phyloP scores from a whole-genome alignment of 2,113 vertebrate species.

The Ptilonorhynchus violaceus region DNA sequence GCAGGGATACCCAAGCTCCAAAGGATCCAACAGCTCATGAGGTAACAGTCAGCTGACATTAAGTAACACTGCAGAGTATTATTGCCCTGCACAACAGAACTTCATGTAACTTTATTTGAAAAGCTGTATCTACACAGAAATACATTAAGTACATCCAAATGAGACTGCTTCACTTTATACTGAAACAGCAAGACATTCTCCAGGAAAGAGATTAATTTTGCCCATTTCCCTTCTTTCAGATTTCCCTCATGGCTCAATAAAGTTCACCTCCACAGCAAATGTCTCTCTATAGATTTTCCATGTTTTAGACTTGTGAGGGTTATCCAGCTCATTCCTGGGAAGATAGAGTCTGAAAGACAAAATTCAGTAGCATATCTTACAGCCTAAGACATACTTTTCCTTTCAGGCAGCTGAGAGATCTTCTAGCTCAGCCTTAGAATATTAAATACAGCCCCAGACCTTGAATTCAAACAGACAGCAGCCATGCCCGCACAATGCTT shows the following conservation, averaged over 20 bases:
- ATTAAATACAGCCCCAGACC: not conserved
- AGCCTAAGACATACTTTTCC: not conserved
- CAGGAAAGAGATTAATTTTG: not conserved
- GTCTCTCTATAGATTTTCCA: conserved; percentile 87
- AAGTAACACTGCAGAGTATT: not conserved
- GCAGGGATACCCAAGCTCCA: not conserved
- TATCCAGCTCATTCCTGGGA: conserved; percentile 89
- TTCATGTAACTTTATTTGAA: conserved; percentile 27
- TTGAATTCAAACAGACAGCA: not conserved
- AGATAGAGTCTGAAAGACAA: conserved; percentile 82
- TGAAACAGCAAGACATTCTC: not conserved
- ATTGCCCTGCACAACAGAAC: conserved; percentile 54
- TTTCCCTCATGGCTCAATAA: conserved; percentile 21
- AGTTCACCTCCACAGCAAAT: conserved; percentile 87
- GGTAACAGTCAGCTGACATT: not conserved
- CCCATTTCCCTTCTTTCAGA: not conserved
- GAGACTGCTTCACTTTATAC: not conserved
- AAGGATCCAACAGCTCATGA: not conserved
- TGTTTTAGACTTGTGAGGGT: conserved; percentile 88
- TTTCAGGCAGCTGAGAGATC: not conserved
- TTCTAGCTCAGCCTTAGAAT: not conserved
- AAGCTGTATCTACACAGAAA: conserved; percentile 15
- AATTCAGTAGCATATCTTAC: not conserved
- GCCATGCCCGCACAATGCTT: not conserved
- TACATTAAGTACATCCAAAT: not conserved